A percentile compares a stretch with the other conserved stretches of the same genome.
Conservation (phyloP, 2,797 vertebrate species). For the Sebastes goodei region DNA sequence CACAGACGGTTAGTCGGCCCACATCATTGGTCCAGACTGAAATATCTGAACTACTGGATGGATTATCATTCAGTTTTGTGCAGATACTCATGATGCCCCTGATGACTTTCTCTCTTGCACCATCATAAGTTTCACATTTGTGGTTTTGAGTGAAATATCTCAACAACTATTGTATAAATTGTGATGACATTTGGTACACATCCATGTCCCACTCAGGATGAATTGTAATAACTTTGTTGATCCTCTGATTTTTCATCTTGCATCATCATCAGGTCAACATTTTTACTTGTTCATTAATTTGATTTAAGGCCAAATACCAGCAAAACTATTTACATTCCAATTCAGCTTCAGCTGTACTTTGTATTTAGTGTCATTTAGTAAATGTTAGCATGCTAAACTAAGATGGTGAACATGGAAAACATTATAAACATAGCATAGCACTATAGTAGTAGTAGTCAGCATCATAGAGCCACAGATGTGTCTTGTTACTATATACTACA, state of each 20-base stretch:
- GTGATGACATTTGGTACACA: background rate
- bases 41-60: background rate
- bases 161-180: background rate
- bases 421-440: background rate
- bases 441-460: too few relatives aligned
- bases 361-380: background rate
- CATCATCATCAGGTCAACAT: background rate
- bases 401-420: background rate
- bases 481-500: background rate
- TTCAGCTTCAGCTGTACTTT: background rate
- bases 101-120: too few relatives aligned
- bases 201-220: background rate
- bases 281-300: background rate
- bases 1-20: background rate
- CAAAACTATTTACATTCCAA: background rate
- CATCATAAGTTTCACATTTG: background rate
- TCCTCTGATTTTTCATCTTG: background rate
- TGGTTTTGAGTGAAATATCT: background rate
- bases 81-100: background rate
- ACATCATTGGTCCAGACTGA: too few relatives aligned
- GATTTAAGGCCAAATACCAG: background rate
- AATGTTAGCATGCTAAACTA: background rate
- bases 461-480: background rate
- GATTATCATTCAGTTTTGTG: background rate
- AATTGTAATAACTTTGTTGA: background rate